These are phyloP conservation scores for Diacarnus erythraeanus DNA, from an alignment of 37 sponge, comb jelly and placozoan genomes.

Conservation along the genomic window DNA sequence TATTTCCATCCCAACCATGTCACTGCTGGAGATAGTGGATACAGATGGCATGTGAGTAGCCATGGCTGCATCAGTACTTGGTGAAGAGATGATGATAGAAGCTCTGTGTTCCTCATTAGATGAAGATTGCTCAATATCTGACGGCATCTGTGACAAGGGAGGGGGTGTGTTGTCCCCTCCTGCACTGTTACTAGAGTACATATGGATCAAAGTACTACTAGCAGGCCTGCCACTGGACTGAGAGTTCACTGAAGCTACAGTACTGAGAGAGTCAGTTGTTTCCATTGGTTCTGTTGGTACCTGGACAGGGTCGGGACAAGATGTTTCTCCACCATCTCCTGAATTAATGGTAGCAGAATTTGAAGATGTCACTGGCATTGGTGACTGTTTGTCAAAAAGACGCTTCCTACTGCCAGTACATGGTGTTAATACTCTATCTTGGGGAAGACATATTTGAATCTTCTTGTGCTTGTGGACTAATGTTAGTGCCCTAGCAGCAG, in stretches of 20 bases:
- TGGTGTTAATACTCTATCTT: background rate
- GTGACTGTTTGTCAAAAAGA: background rate
- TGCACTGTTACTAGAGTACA: slow-evolving; percentile 5
- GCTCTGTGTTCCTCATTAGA: background rate
- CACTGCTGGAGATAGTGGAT: background rate
- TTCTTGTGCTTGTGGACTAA: slow-evolving; percentile 19
- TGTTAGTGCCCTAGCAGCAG: slow-evolving; percentile 65
- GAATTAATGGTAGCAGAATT: background rate
- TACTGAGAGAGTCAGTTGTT: slow-evolving; percentile 1
- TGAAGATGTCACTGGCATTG: slow-evolving; percentile 7
- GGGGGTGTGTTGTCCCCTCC: background rate
- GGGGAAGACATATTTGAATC: slow-evolving; percentile 14
- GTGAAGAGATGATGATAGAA: background rate
- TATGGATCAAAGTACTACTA: slow-evolving; percentile 12
- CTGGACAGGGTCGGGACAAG: background rate
- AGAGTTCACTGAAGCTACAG: background rate
- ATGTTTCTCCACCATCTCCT: background rate
- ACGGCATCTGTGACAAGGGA: background rate
- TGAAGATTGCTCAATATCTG: background rate
- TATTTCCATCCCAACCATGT: slow-evolving; percentile 3
- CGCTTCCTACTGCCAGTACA: background rate
- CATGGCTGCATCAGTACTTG: background rate
- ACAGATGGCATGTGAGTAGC: background rate
- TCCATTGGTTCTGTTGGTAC: slow-evolving; percentile 22
- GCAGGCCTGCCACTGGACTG: background rate